Evolutionary conservation across 2,113 vertebrate species (phyloP).

Genomic region (Bos indicus): DNA sequence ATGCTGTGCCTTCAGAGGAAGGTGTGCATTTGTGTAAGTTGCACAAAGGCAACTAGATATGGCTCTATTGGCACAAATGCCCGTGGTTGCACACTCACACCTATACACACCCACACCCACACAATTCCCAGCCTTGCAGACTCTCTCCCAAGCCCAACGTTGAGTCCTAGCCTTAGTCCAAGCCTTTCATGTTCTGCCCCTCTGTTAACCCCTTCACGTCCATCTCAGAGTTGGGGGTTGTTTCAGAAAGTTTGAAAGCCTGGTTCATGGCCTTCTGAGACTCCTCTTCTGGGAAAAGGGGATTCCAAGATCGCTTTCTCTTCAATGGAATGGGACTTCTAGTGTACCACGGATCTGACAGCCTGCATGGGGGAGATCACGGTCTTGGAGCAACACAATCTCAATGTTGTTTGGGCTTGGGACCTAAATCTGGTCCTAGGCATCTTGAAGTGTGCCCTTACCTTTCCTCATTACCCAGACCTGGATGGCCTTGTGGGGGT

Average conservation of each 20-base stretch:
- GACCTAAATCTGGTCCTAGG: background rate
- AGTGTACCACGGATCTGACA: background rate
- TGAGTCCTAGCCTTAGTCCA: background rate
- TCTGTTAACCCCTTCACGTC: background rate
- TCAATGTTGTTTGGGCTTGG: background rate
- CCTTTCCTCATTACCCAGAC: constrained; percentile 1
- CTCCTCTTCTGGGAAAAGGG: background rate
- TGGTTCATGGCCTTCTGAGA: background rate
- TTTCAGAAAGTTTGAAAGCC: background rate
- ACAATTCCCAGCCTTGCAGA: background rate
- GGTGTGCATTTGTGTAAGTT: background rate
- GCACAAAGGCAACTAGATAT: background rate
- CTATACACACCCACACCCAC: background rate
- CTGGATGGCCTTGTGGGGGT: background rate
- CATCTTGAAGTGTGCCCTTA: background rate
- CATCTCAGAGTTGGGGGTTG: background rate
- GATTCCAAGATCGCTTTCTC: background rate
- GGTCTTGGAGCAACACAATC: constrained; percentile 14
- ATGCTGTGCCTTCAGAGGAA: background rate
- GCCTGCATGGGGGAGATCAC: background rate
- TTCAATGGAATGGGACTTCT: background rate
- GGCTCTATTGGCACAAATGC: background rate
- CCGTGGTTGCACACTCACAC: background rate
- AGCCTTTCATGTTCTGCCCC: background rate
- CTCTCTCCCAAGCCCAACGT: background rate